Conservation (phyloP, 2,888 invertebrate genomes). For the Falcaria lacertinaria region DNA sequence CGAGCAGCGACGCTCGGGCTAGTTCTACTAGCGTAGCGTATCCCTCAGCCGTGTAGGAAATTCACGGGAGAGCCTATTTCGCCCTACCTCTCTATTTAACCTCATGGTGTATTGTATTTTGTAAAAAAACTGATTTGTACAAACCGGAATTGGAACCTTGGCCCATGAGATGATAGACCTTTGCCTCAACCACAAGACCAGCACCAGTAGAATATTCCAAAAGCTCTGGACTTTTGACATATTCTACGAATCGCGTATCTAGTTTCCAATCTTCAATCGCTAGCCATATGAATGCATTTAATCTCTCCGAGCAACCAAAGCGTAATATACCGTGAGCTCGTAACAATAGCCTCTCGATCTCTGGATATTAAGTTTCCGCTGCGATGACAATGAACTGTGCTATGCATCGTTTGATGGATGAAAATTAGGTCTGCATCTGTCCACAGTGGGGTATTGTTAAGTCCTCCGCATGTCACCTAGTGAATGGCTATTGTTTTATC, state of each 20-base stretch:
- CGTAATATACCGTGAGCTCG: conserved; percentile 38
- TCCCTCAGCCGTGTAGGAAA: too few species aligned
- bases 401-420: conserved; percentile 9
- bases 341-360: conserved; percentile 60
- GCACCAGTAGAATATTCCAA: too few species aligned
- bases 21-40: too few species aligned
- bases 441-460: neutral
- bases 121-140: too few species aligned
- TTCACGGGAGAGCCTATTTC: too few species aligned
- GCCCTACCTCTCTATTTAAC: too few species aligned
- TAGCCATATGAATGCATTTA: conserved; percentile 38
- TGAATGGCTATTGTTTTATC: neutral
- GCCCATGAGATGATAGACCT: too few species aligned
- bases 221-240: too few species aligned
- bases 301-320: conserved; percentile 29
- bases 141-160: too few species aligned
- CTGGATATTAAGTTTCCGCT: conserved; percentile 66
- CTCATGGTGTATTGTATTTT: too few species aligned
- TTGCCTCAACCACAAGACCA: too few species aligned
- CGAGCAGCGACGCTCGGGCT: too few species aligned
- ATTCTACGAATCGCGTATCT: neutral
- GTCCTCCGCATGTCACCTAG: neutral
- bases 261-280: conserved; percentile 7
- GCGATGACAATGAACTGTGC: conserved; percentile 46
- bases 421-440: neutral